Conservation (phyloP, 2,888 invertebrate species). For the Teinopalpus imperialis region DNA sequence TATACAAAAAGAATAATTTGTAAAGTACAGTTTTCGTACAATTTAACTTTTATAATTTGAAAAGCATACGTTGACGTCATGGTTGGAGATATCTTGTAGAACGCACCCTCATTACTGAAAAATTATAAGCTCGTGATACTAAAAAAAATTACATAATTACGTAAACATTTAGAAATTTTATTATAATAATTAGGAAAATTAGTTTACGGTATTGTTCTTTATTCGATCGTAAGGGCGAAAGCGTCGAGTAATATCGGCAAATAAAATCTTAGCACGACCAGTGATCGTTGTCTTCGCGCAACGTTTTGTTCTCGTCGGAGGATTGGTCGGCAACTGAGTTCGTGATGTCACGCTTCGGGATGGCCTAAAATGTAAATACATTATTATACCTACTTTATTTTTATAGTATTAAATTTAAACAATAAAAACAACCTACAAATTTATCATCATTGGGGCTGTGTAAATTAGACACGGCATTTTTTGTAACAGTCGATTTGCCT, state of each 20-base stretch:
- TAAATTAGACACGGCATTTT: slow-evolving; percentile 25
- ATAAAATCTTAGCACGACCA: slow-evolving; percentile 1
- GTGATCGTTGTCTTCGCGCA: slow-evolving; percentile 7
- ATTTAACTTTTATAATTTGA: too few species aligned
- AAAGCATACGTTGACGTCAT: too few species aligned
- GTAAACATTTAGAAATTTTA: too few species aligned
- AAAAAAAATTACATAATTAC: too few species aligned
- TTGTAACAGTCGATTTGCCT: slow-evolving; percentile 12
- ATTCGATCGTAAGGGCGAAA: slow-evolving; percentile 19
- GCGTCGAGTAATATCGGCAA: slow-evolving; percentile 13
- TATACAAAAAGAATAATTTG: too few species aligned
- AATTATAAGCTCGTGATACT: too few species aligned
- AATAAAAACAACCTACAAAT: slow-evolving; percentile 19
- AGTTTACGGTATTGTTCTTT: not conserved
- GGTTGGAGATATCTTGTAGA: too few species aligned
- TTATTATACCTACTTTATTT: not conserved
- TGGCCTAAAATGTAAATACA: slow-evolving; percentile 9
- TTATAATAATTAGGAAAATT: too few species aligned
- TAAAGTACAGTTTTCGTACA: too few species aligned
- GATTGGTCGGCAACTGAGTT: not conserved
- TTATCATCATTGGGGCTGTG: slow-evolving; percentile 25
- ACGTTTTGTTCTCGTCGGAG: slow-evolving; percentile 9
- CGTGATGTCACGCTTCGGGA: slow-evolving; percentile 18
- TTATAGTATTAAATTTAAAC: not conserved
- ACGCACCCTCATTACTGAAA: too few species aligned